A percentile compares a stretch with the other conserved stretches of the same genome.
Evolutionary conservation across 1,140 invertebrate genomes (phyloP).

Genomic region (Drosophila sucinea): DNA sequence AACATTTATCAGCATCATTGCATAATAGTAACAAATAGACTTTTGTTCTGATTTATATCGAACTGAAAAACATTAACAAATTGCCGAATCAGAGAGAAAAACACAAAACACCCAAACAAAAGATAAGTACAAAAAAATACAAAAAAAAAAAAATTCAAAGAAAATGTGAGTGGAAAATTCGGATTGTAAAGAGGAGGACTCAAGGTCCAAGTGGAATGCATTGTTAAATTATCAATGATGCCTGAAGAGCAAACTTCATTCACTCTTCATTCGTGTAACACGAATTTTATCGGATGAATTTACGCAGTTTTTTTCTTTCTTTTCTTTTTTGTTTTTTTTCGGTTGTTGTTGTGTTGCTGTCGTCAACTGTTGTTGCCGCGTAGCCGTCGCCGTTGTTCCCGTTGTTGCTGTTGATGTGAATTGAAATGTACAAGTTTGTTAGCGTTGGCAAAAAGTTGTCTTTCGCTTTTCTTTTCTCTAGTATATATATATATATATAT

Average conservation of each 20-base stretch:
- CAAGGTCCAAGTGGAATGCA: constrained; percentile 45
- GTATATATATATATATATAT: constrained; percentile 7
- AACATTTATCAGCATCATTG: not conserved
- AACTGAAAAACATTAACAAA: constrained; percentile 5
- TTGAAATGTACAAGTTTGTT: constrained; percentile 52
- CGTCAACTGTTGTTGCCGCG: not conserved
- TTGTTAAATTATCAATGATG: constrained; percentile 60
- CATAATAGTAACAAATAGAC: too few relatives aligned
- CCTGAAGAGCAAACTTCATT: constrained; percentile 40
- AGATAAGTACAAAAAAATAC: not conserved
- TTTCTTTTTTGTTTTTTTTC: constrained; percentile 17
- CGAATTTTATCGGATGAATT: constrained; percentile 65
- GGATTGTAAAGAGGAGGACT: constrained; percentile 2
- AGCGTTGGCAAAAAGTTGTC: constrained; percentile 38
- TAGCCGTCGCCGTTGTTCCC: not conserved
- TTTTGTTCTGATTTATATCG: not conserved
- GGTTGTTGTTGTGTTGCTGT: not conserved
- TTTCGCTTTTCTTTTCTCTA: constrained; percentile 12
- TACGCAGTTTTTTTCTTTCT: constrained; percentile 46
- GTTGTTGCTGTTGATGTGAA: constrained; percentile 16
- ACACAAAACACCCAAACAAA: not conserved
- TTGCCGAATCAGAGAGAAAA: not conserved
- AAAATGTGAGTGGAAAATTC: constrained; percentile 1
- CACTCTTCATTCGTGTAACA: constrained; percentile 44
- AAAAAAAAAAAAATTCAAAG: constrained; percentile 7